A percentile compares a stretch with the other conserved stretches of the same genome.
Conservation (phyloP, 2,113 vertebrate species). For the Oreochromis spilurus region DNA sequence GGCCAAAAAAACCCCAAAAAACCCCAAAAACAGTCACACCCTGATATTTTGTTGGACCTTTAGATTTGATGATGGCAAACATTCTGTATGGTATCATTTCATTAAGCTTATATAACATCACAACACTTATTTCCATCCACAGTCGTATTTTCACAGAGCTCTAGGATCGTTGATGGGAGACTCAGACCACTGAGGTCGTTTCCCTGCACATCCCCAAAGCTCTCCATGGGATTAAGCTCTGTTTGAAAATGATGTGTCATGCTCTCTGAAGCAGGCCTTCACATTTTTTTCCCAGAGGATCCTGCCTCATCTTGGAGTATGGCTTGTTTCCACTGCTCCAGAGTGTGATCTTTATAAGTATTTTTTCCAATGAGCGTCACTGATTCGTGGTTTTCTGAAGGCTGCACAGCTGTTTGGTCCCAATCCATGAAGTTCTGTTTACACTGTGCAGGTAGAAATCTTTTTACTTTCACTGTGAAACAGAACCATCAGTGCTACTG, state of each 20-base stretch:
- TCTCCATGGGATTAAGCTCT: background rate
- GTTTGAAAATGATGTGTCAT: background rate
- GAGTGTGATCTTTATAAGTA: background rate
- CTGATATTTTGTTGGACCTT: background rate
- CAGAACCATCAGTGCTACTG: background rate
- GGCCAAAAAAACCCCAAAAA: no score
- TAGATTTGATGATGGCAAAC: background rate
- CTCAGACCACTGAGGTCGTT: background rate
- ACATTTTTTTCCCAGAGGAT: background rate
- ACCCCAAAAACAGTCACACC: no score
- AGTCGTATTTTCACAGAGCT: background rate
- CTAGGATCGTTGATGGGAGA: background rate
- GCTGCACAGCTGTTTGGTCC: background rate
- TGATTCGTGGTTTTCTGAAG: background rate
- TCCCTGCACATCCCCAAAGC: background rate
- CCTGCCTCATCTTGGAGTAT: background rate
- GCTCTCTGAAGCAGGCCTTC: background rate
- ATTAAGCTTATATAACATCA: background rate
- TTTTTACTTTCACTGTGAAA: background rate
- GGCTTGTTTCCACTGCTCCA: background rate
- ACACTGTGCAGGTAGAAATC: background rate
- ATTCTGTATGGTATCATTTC: background rate
- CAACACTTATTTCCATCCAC: background rate
- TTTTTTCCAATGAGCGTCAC: background rate
- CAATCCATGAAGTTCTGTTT: background rate